phyloP scores from a whole-genome alignment of 2,113 vertebrate species.

The Panurus biarmicus region DNA sequence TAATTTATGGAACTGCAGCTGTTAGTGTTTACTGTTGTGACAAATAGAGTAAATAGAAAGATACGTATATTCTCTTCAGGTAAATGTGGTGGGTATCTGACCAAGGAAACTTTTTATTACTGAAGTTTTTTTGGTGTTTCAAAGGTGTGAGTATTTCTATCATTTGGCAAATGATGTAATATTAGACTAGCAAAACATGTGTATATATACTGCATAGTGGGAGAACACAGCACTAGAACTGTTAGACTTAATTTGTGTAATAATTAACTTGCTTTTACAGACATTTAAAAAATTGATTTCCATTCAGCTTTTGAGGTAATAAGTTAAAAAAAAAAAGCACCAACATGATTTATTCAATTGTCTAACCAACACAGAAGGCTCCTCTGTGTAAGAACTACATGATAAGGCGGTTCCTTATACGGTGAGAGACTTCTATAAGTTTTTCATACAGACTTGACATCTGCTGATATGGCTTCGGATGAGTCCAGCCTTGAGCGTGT shows the following conservation, averaged over 20 bases:
- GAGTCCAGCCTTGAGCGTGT: conserved; percentile 93
- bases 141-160: not conserved
- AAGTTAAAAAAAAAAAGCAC: conserved; percentile 88
- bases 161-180: not conserved
- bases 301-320: conserved; percentile 83
- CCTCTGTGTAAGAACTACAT: not conserved
- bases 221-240: not conserved
- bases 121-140: not conserved
- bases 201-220: not conserved
- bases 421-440: conserved; percentile 75
- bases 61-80: not conserved
- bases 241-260: not conserved
- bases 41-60: not conserved
- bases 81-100: not conserved
- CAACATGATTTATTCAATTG: conserved; percentile 57
- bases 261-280: not conserved
- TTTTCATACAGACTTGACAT: conserved; percentile 99
- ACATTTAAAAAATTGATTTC: not conserved
- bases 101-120: not conserved
- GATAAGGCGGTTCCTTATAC: not conserved
- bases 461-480: conserved; percentile 92
- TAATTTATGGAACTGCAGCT: not conserved
- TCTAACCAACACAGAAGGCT: not conserved
- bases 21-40: conserved; percentile 6
- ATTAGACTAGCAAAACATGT: not conserved